Percentiles rank a stretch among this genome's conserved stretches.
phyloP scores from a whole-genome alignment of 2,113 vertebrate genomes.

The Salvelinus fontinalis region DNA sequence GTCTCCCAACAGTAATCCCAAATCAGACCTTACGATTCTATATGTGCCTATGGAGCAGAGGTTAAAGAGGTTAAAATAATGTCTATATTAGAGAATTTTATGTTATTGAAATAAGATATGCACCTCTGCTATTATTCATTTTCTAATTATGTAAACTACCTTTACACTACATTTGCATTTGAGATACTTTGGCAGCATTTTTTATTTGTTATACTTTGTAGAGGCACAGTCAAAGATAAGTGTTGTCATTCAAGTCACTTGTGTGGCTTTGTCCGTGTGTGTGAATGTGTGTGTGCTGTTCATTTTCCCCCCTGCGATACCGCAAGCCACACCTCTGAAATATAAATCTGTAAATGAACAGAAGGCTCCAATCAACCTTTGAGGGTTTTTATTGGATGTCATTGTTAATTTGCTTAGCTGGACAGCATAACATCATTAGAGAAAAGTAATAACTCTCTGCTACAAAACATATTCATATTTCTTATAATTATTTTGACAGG shows the following conservation, averaged over 20 bases:
- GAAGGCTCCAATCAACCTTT: constrained; percentile 69
- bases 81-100: too few species aligned
- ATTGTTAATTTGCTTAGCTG: constrained; percentile 68
- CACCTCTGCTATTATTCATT: not conserved
- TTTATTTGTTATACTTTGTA: too few species aligned
- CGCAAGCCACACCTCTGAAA: constrained; percentile 60
- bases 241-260: not conserved
- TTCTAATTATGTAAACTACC: not conserved
- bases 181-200: not conserved
- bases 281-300: constrained; percentile 19
- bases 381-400: constrained; percentile 67
- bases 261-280: constrained; percentile 19
- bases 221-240: too few species aligned
- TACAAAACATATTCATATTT: constrained; percentile 72
- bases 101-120: too few species aligned
- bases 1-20: too few species aligned
- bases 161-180: not conserved
- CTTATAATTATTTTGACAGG: constrained; percentile 67
- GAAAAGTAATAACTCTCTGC: constrained; percentile 57
- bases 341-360: constrained; percentile 72
- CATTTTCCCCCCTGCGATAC: constrained; percentile 34
- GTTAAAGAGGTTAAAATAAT: too few species aligned
- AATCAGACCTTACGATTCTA: too few species aligned
- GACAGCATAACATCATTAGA: constrained; percentile 70
- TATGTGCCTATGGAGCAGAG: too few species aligned